phyloP scores from a whole-genome alignment of 1,140 invertebrate genomes.

The Ditylenchus dipsaci region DNA sequence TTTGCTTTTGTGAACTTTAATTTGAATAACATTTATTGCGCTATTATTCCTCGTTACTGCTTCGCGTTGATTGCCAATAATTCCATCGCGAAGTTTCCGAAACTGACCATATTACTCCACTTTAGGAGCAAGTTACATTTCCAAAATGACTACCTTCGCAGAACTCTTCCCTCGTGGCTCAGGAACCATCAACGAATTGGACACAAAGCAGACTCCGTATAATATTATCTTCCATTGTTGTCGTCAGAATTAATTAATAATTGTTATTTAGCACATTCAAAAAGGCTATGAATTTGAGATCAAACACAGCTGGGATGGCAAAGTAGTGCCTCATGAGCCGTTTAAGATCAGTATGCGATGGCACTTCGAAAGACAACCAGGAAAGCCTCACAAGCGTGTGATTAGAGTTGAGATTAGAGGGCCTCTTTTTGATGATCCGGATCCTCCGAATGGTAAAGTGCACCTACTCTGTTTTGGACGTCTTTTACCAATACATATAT shows the following conservation, averaged over 20 bases:
- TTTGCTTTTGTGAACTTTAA: background rate
- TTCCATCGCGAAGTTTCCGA: too few species aligned
- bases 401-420: slow-evolving; percentile 44
- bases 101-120: too few species aligned
- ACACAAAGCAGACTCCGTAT: slow-evolving; percentile 19
- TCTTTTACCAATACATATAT: too few species aligned
- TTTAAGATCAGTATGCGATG: slow-evolving; percentile 51
- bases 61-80: too few species aligned
- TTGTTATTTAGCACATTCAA: slow-evolving; percentile 32
- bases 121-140: too few species aligned
- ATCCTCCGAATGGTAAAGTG: slow-evolving; percentile 41
- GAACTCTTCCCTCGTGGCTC: slow-evolving; percentile 10
- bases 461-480: too few species aligned
- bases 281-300: slow-evolving; percentile 44
- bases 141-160: background rate
- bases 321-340: slow-evolving; percentile 49
- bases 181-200: slow-evolving; percentile 17
- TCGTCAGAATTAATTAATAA: background rate
- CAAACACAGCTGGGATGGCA: slow-evolving; percentile 51
- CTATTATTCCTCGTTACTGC: background rate
- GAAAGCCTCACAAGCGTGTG: slow-evolving; percentile 54
- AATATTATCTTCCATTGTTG: too few species aligned
- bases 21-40: background rate
- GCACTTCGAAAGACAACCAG: slow-evolving; percentile 44
- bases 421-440: slow-evolving; percentile 55